Conservation (phyloP, 1,140 invertebrate species). For the Cydia fagiglandana region DNA sequence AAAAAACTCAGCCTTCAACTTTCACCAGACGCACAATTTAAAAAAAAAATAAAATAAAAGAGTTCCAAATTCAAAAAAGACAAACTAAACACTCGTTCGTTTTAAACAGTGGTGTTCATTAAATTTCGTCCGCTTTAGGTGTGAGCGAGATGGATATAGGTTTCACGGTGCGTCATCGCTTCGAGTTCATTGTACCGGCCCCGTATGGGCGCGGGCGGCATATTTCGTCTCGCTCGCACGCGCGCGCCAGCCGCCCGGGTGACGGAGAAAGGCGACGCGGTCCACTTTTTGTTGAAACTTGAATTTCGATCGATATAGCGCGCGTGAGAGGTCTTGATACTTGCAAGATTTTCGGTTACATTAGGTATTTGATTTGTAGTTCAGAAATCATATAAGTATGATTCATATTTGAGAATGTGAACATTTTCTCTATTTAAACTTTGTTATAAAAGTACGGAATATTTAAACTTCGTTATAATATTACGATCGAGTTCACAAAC, state of each 20-base stretch:
- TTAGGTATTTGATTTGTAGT: not conserved
- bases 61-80: constrained; percentile 21
- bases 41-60: constrained; percentile 8
- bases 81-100: constrained; percentile 10
- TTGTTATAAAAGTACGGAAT: no score
- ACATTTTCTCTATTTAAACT: no score
- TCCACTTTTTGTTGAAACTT: constrained; percentile 32
- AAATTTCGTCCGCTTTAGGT: not conserved
- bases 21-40: constrained; percentile 2
- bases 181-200: constrained; percentile 64
- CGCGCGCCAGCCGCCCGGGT: constrained; percentile 2
- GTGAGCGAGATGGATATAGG: constrained; percentile 50
- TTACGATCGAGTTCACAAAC: no score
- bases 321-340: constrained; percentile 30
- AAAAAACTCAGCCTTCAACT: constrained; percentile 14
- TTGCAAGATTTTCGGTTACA: constrained; percentile 1
- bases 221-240: constrained; percentile 1
- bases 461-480: no score
- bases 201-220: constrained; percentile 43
- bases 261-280: constrained; percentile 19
- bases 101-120: constrained; percentile 18
- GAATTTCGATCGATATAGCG: constrained; percentile 35
- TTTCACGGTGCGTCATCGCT: constrained; percentile 45
- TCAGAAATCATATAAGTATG: no score
- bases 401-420: no score